Evolutionary conservation across 2,888 invertebrate species (phyloP), one percentile per base, ranked within the genome.

Genomic region (Panzeria rudis): DNA sequence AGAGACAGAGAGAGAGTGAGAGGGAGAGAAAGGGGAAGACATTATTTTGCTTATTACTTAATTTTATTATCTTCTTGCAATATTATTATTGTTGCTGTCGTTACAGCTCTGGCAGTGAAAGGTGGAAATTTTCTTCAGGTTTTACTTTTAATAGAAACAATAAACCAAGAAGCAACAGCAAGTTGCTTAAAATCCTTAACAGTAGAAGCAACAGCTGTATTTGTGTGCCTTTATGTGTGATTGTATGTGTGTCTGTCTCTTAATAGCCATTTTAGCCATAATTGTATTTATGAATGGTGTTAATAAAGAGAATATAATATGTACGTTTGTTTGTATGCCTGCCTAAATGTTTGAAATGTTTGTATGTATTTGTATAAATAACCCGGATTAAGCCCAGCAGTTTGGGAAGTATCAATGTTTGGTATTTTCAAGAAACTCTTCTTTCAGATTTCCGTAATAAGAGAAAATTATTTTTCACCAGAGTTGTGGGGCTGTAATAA

Each of bases 31-130:
- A 20, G n/a, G 2, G 44, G 17, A 56, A 72, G n/a, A 73, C 47
- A 35, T 68, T 38, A 71, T 52, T 50, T 35, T 61, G 69, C 69
- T 82, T 82, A 69, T 76, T 69, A 69, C 35, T 62, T 82, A 71
- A 69, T 82, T 82, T 82, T 76, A 82, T 82, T 69, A 82, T 69
- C 61, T 44, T 61, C 61, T 69, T 81, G 75, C 32, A 68, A 52
- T 32, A 47, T 81, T 81, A 32, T 59, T 61, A 3, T 32, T 75
- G 38, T n/a, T 13, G 25, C 44, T 13, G 7, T 9, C 20, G 8
- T 35, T 54, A 38, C n/a, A 59, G 47, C 6, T 41, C 7, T 25
- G 7, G 25, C 15, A n/a, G n/a, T 41, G 25, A 23, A 72, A 32
- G 38, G 54, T 61, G 66, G 8, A 61, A 52, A 47, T 52, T 23